These are phyloP conservation scores for Halichondria panicea DNA, from an alignment of 37 sponge, comb jelly and placozoan species.

Conservation along the genomic window DNA sequence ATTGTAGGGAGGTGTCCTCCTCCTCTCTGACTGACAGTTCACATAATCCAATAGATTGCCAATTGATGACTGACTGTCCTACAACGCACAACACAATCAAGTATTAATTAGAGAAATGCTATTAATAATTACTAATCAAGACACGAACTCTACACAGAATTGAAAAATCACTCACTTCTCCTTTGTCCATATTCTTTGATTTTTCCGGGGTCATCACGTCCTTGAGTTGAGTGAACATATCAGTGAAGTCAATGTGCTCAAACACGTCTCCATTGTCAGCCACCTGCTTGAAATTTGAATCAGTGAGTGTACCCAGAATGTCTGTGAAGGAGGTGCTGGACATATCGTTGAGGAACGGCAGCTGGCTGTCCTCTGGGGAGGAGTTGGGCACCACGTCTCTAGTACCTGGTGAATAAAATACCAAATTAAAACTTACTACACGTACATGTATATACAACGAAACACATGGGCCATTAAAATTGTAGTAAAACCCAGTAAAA, in stretches of 20 bases:
- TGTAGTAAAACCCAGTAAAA: too few relatives aligned
- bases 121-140: background rate
- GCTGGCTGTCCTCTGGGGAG: too few relatives aligned
- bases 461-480: too few relatives aligned
- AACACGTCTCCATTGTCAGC: background rate
- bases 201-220: constrained; percentile 38
- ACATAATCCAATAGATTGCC: constrained; percentile 1
- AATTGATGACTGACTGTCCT: constrained; percentile 11
- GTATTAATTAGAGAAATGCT: background rate
- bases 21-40: background rate
- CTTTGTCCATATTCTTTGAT: background rate
- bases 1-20: too few relatives aligned
- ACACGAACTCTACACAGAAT: background rate
- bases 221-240: constrained; percentile 35
- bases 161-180: background rate
- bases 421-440: too few relatives aligned
- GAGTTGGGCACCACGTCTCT: background rate
- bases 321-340: background rate
- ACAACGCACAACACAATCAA: background rate
- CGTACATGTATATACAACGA: constrained; percentile 5
- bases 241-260: constrained; percentile 16
- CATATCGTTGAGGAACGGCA: background rate
- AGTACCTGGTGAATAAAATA: background rate
- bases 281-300: constrained; percentile 16
- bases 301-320: background rate